These are phyloP conservation scores for Diprion similis DNA, from an alignment of 1,140 invertebrate species.

Conservation along the genomic window DNA sequence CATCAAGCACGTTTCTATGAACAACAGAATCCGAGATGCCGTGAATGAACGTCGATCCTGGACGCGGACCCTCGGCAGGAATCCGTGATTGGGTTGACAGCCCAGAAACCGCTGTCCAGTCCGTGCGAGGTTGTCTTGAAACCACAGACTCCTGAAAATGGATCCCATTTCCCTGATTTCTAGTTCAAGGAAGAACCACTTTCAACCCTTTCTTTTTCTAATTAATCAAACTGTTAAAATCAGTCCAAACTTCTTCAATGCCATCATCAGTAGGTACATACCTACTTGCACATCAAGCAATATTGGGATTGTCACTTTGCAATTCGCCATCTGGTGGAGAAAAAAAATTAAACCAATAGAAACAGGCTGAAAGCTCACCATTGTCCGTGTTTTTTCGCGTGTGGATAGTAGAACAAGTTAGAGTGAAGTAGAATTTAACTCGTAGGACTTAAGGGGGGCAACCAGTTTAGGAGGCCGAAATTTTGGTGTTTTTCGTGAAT, in stretches of 20 bases:
- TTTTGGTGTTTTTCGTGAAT: too few species aligned
- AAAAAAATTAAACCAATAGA: too few species aligned
- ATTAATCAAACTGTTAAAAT: conserved; percentile 22
- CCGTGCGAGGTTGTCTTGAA: conserved; percentile 25
- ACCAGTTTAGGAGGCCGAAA: too few species aligned
- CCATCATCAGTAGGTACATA: too few species aligned
- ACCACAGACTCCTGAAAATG: conserved; percentile 24
- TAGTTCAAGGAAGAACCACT: conserved; percentile 3
- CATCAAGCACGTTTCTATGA: neutral
- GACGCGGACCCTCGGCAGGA: neutral
- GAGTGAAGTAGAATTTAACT: too few species aligned
- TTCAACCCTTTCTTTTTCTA: conserved; percentile 32
- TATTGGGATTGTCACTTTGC: too few species aligned
- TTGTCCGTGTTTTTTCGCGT: too few species aligned
- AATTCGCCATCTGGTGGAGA: too few species aligned
- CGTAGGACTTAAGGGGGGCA: too few species aligned
- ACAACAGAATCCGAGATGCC: neutral
- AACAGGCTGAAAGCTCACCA: too few species aligned
- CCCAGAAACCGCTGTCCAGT: neutral
- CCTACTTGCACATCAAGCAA: too few species aligned
- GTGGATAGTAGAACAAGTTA: too few species aligned
- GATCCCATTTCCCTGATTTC: conserved; percentile 19
- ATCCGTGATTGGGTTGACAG: neutral
- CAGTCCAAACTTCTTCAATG: neutral
- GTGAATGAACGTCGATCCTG: neutral